phyloP scores from a whole-genome alignment of 2,888 invertebrate genomes.

The Malthinus flaveolus region DNA sequence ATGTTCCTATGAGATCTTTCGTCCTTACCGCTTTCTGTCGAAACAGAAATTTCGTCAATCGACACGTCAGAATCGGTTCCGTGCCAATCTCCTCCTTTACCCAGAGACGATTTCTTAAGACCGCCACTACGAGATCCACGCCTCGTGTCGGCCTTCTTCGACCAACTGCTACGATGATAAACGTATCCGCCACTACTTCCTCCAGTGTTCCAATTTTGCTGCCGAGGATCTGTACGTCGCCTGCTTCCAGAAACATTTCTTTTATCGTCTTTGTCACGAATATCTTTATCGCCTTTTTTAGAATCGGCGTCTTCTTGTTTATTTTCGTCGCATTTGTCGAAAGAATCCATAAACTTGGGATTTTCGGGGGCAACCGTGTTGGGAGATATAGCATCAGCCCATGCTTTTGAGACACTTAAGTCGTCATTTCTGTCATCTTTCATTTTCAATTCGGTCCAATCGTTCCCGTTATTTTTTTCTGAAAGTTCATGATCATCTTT shows the following conservation, averaged over 20 bases:
- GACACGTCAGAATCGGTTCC: slow-evolving; percentile 77
- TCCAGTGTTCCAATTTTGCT: slow-evolving; percentile 22
- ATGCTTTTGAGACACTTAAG: slow-evolving; percentile 48
- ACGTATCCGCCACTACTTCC: slow-evolving; percentile 22
- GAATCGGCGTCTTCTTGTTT: slow-evolving; percentile 38
- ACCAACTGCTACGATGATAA: slow-evolving; percentile 37
- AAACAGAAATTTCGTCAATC: slow-evolving; percentile 67
- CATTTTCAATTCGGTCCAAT: slow-evolving; percentile 32
- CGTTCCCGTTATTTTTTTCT: slow-evolving; percentile 36
- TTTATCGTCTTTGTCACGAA: slow-evolving; percentile 38
- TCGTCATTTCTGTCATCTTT: slow-evolving; percentile 33
- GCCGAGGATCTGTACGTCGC: slow-evolving; percentile 56
- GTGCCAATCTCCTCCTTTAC: slow-evolving; percentile 56
- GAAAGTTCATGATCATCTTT: slow-evolving; percentile 39
- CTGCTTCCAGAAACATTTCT: slow-evolving; percentile 49
- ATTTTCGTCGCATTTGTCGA: slow-evolving; percentile 49
- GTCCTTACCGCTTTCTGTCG: slow-evolving; percentile 61
- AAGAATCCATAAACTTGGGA: slow-evolving; percentile 55
- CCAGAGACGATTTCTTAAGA: slow-evolving; percentile 45
- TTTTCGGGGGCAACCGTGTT: slow-evolving; percentile 50
- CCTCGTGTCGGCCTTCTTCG: slow-evolving; percentile 52
- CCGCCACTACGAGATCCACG: slow-evolving; percentile 46
- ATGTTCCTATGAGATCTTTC: slow-evolving; percentile 50
- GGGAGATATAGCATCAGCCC: slow-evolving; percentile 53
- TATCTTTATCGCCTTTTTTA: slow-evolving; percentile 51